Conservation (phyloP, 2,888 invertebrate genomes). For the Lithophane leautieri region DNA sequence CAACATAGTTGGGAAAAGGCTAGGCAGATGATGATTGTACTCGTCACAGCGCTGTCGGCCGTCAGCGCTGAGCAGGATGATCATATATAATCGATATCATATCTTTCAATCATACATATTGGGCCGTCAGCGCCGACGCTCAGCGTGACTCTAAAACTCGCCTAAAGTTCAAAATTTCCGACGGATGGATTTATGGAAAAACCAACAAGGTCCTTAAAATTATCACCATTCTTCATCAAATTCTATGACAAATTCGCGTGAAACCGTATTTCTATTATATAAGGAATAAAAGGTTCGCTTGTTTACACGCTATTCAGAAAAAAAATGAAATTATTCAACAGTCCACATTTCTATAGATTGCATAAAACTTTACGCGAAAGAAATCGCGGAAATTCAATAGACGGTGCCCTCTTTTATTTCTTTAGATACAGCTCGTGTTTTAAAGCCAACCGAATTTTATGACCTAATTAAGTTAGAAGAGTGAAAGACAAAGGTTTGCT, state of each 20-base stretch:
- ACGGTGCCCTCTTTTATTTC: slow-evolving; percentile 34
- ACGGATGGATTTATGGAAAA: neutral
- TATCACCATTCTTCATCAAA: too few species aligned
- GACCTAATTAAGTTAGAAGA: slow-evolving; percentile 53
- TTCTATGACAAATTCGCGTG: neutral
- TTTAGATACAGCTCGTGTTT: slow-evolving; percentile 37
- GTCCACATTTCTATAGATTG: slow-evolving; percentile 40
- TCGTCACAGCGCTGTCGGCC: too few species aligned
- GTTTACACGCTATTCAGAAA: slow-evolving; percentile 6
- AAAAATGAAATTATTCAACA: neutral
- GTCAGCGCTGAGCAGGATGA: too few species aligned
- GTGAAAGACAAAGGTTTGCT: slow-evolving; percentile 43
- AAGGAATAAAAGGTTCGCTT: slow-evolving; percentile 11
- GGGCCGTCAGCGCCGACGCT: too few species aligned
- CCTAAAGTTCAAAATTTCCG: neutral
- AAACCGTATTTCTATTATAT: neutral
- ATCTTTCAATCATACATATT: too few species aligned
- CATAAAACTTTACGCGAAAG: slow-evolving; percentile 21
- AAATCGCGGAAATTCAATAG: slow-evolving; percentile 44
- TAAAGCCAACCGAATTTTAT: slow-evolving; percentile 39
- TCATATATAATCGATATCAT: too few species aligned
- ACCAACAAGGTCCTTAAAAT: neutral
- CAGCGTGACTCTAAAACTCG: too few species aligned
- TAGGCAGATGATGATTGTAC: too few species aligned
- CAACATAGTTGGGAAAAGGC: too few species aligned